phyloP scores from a whole-genome alignment of 2,888 invertebrate genomes.

The Thereva nobilitata region DNA sequence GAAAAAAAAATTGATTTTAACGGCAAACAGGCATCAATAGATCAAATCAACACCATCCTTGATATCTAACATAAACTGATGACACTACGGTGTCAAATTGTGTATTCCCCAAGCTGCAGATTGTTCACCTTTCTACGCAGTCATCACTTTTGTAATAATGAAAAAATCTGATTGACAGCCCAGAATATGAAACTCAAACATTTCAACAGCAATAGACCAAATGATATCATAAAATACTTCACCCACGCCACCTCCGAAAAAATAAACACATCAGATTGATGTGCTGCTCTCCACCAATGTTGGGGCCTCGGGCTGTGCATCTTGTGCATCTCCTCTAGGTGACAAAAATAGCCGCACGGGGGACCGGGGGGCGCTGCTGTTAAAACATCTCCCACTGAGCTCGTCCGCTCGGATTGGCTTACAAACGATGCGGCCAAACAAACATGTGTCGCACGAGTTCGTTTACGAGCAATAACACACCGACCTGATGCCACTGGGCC shows the following conservation, averaged over 20 bases:
- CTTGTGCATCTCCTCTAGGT: constrained; percentile 1
- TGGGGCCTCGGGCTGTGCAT: neutral
- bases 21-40: too few species aligned
- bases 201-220: constrained; percentile 8
- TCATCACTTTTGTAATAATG: constrained; percentile 10
- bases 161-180: constrained; percentile 17
- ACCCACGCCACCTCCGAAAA: constrained; percentile 17
- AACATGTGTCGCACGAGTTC: constrained; percentile 31
- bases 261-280: constrained; percentile 7
- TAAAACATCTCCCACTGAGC: constrained; percentile 32
- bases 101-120: too few species aligned
- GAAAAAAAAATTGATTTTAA: too few species aligned
- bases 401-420: constrained; percentile 23
- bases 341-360: constrained; percentile 23
- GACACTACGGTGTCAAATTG: too few species aligned
- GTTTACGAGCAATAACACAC: constrained; percentile 33
- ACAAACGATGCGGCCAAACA: constrained; percentile 32
- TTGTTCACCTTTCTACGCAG: too few species aligned
- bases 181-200: neutral
- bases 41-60: too few species aligned
- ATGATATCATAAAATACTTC: constrained; percentile 13
- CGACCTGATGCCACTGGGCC: constrained; percentile 24
- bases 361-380: constrained; percentile 2
- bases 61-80: too few species aligned
- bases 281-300: neutral